Evolutionary conservation across 2,888 invertebrate genomes (phyloP), one percentile per base, ranked within the genome.

Genomic region (Corythucha ciliata): DNA sequence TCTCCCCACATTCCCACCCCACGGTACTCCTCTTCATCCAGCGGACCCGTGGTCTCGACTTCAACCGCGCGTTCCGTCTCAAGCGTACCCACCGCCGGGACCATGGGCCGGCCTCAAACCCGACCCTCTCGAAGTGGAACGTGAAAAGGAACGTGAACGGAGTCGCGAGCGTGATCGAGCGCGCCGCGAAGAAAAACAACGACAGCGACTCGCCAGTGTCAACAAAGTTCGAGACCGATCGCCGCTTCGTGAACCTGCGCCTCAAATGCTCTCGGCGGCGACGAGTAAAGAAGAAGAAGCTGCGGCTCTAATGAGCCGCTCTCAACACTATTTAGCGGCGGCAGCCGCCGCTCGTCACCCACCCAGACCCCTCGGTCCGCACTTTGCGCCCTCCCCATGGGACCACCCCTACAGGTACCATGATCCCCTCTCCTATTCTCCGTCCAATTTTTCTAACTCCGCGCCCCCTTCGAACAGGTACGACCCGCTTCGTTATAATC

Each of bases 401-500:
- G 68, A 69, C 25, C 81, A 82, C 67, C 80, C 81, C 10, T 83
- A 81, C 70, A 75, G 63, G 62, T 63, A 52, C 46, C 32, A 20
- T 25, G 18, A 26, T 10, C 20, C 14, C 20, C 7, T 49, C 25
- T 48, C 20, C 5, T 8, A 34, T 36, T 29, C 2, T 18, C 27
- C 1, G 26, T 34, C 14, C 12, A 32, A 25, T 16, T 48, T 33
- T 22, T 37, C 22, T 50, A 27, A 42, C 14, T 12, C 29, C 16
- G 6, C n/a, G 32, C 27, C n/a, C 6, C 5, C 4, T 34, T 18
- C 14, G 18, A n/a, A n/a, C 67, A 68, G 76, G 27, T 76, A 75
- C 63, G 82, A 82, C 65, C 80, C 82, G 33, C 74, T 85, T 58
- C 77, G 84, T 49, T 85, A 83, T 67, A 84, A 83, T 66, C 84